These are phyloP conservation scores for Enteromius anoplus DNA, from an alignment of 2,797 vertebrate species.

Conservation along the genomic window DNA sequence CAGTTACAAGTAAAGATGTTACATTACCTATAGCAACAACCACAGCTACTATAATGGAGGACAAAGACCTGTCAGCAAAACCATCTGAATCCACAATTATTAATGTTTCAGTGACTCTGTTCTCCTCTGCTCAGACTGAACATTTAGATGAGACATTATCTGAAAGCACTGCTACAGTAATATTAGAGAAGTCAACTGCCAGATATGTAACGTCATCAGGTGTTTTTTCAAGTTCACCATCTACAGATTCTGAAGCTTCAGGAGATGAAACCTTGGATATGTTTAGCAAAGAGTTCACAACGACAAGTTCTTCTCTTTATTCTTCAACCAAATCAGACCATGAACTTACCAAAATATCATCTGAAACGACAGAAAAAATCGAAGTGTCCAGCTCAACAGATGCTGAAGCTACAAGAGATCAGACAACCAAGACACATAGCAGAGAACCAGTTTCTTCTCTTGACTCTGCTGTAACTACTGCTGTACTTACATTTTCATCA, in stretches of 20 bases:
- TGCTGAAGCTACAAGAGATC: neutral
- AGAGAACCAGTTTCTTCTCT: neutral
- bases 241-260: slow-evolving; percentile 43
- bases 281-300: neutral
- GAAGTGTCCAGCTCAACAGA: neutral
- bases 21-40: neutral
- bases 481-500: neutral
- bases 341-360: neutral
- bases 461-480: neutral
- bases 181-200: neutral
- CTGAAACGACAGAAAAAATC: neutral
- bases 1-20: neutral
- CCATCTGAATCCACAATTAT: neutral
- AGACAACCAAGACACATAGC: neutral
- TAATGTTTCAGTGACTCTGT: neutral
- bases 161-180: neutral
- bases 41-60: neutral
- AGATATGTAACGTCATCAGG: neutral
- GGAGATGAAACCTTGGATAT: slow-evolving; percentile 25
- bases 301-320: neutral
- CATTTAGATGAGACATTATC: neutral
- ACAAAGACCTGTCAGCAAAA: neutral
- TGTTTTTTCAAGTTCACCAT: neutral
- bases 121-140: neutral
- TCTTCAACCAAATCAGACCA: neutral